Conservation (phyloP, 2,113 vertebrate species). For the Pao palembangensis region DNA sequence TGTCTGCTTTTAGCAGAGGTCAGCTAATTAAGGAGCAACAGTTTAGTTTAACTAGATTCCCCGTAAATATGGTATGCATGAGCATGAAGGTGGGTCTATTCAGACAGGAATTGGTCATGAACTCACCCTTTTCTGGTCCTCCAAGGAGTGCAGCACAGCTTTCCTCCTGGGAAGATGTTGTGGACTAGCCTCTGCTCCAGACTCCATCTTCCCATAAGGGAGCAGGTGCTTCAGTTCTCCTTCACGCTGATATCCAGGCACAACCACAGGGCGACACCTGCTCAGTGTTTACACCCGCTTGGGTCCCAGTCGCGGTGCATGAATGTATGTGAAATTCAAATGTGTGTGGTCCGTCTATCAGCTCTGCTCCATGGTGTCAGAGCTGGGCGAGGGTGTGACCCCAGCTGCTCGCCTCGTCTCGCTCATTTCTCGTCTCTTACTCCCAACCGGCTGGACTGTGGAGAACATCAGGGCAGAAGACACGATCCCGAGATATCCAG, state of each 20-base stretch:
- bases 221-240: slow-evolving; percentile 16
- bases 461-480: slow-evolving; percentile 59
- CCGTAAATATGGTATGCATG: too few relatives aligned
- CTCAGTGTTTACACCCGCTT: slow-evolving; percentile 53
- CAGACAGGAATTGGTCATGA: not conserved
- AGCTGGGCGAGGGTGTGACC: slow-evolving; percentile 45
- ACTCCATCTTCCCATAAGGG: slow-evolving; percentile 84
- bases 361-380: slow-evolving; percentile 39
- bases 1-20: too few relatives aligned
- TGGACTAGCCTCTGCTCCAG: slow-evolving; percentile 82
- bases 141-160: slow-evolving; percentile 87
- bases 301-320: slow-evolving; percentile 37
- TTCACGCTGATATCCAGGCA: slow-evolving; percentile 42
- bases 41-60: too few relatives aligned
- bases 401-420: slow-evolving; percentile 23
- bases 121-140: slow-evolving; percentile 98
- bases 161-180: slow-evolving; percentile 87
- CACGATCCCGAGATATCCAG: slow-evolving; percentile 72
- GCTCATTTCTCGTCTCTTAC: slow-evolving; percentile 21
- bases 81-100: not conserved
- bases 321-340: slow-evolving; percentile 26
- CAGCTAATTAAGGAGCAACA: too few relatives aligned
- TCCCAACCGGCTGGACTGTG: not conserved
- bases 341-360: slow-evolving; percentile 45
- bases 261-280: slow-evolving; percentile 50